Conservation (phyloP, 2,888 invertebrate genomes). For the Aporophyla lueneburgensis region DNA sequence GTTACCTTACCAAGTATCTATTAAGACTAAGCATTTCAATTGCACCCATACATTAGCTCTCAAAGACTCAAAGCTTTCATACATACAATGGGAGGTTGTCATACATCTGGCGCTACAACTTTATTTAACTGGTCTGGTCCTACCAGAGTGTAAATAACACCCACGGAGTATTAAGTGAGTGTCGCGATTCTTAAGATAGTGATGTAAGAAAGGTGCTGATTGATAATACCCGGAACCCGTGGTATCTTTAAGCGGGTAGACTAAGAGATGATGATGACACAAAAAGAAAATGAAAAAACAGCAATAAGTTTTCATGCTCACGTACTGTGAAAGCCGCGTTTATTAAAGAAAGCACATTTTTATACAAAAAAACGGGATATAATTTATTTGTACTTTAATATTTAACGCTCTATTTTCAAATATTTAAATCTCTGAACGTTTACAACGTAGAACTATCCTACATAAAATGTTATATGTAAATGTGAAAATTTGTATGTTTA, state of each 20-base stretch:
- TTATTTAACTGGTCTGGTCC: constrained; percentile 63
- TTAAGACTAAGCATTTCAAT: constrained; percentile 31
- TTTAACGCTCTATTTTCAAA: too few relatives aligned
- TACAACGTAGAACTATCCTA: too few relatives aligned
- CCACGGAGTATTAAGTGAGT: constrained; percentile 67
- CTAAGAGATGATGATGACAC: too few relatives aligned
- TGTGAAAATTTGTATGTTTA: too few relatives aligned
- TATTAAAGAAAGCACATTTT: too few relatives aligned
- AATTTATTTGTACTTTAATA: not conserved
- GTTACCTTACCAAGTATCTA: not conserved
- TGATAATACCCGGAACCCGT: not conserved
- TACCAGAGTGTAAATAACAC: constrained; percentile 66
- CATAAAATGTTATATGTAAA: too few relatives aligned
- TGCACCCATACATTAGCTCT: not conserved
- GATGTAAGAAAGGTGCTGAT: constrained; percentile 32
- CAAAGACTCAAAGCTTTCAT: constrained; percentile 11
- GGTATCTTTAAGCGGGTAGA: not conserved
- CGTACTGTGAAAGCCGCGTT: too few relatives aligned
- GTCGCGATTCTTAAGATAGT: constrained; percentile 58
- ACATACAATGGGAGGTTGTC: constrained; percentile 42
- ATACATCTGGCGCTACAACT: constrained; percentile 59
- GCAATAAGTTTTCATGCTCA: too few relatives aligned
- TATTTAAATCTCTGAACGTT: not conserved
- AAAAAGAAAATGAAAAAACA: too few relatives aligned
- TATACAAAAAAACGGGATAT: not conserved